Evolutionary conservation across 2,113 vertebrate genomes (phyloP), one percentile per base, ranked within the genome.

Genomic region (Hippocampus comes): DNA sequence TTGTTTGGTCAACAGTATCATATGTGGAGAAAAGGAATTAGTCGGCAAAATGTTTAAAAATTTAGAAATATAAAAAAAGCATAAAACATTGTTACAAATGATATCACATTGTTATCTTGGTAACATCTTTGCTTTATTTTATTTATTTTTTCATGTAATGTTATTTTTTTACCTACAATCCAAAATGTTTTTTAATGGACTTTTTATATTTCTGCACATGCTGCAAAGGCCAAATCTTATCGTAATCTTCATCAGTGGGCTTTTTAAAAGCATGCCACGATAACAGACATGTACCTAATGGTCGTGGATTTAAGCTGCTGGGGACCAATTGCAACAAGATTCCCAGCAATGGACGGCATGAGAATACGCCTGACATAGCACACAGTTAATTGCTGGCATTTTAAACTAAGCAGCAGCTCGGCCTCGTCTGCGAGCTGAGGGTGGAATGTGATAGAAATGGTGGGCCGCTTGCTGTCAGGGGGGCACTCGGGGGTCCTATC

Each of bases 301-400:
- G 63, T 73, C 86, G 72, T 53, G 67, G 18, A 48, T 38, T 71
- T 63, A 64, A 27, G 84, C 80, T 89, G 80, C 82, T 86, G 68
- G 77, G 78, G 84, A 85, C 88, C 80, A 86, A 86, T 86, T 85
- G 81, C 76, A 89, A 86, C 76, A 87, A 84, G 90, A 91, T 90
- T 88, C 82, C 74, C 84, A 86, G 77, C 63, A 10, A 85, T 83
- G 75, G 85, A 82, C 88, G 71, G 83, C 85, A 74, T 78, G 84
- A 81, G 79, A 89, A 89, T 84, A 84, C 70, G 84, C 82, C 87
- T 86, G 85, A 87, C 88, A 87, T 86, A 89, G 87, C 91, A 88
- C 83, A 74, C 83, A 74, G 81, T 89, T 90, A 90, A 92, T 89
- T 86, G 84, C 82, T 75, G 74, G 72, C 82, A 77, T 84, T 87